Conservation (phyloP, 2,113 vertebrate genomes). For the Ursus arctos region DNA sequence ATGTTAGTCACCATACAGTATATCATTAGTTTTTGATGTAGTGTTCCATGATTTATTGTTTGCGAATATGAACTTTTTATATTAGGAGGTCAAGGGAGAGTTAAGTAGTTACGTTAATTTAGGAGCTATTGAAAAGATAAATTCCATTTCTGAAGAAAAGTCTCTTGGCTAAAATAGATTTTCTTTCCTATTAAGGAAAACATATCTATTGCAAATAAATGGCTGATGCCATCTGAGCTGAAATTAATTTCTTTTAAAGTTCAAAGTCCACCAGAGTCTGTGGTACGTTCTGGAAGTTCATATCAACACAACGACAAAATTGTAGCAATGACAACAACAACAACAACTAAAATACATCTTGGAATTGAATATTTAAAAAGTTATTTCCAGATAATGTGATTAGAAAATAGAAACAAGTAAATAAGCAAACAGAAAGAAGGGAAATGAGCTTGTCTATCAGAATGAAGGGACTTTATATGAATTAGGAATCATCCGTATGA, state of each 20-base stretch:
- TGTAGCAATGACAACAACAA: not conserved
- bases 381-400: not conserved
- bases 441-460: not conserved
- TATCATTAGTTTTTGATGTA: too few species aligned
- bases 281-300: not conserved
- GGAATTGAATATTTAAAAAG: not conserved
- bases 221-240: not conserved
- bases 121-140: not conserved
- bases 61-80: not conserved
- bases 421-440: not conserved
- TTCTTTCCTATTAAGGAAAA: not conserved
- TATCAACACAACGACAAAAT: not conserved
- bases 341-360: not conserved
- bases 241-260: not conserved
- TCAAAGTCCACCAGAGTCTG: not conserved
- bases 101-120: not conserved
- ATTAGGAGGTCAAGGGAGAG: not conserved
- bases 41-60: too few species aligned
- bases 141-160: not conserved
- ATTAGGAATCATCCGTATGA: not conserved
- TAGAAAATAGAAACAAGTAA: not conserved
- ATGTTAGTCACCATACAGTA: too few species aligned
- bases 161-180: not conserved
- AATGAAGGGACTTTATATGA: not conserved
- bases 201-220: not conserved